phyloP scores from a whole-genome alignment of 2,888 invertebrate genomes.

The Perdita meconis region DNA sequence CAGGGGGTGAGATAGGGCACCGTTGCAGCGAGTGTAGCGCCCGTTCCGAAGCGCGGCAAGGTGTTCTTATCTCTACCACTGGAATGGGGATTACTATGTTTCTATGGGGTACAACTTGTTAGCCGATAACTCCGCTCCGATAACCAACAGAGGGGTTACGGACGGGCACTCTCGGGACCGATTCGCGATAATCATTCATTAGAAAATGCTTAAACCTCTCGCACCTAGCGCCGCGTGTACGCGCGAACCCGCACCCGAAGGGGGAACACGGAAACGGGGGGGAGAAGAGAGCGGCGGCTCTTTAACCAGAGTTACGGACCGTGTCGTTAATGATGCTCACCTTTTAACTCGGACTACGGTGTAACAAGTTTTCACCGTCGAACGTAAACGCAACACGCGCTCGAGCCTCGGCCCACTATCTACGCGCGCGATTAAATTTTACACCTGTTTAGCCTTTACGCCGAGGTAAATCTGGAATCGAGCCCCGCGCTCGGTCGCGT shows the following conservation, averaged over 20 bases:
- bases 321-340: conserved; percentile 56
- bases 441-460: conserved; percentile 47
- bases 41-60: conserved; percentile 41
- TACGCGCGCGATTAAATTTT: conserved; percentile 44
- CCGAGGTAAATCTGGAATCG: conserved; percentile 41
- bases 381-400: conserved; percentile 36
- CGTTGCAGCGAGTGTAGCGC: conserved; percentile 53
- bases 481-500: conserved; percentile 12
- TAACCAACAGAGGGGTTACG: conserved; percentile 63
- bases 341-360: conserved; percentile 33
- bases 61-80: conserved; percentile 65
- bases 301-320: conserved; percentile 47
- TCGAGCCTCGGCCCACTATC: background rate
- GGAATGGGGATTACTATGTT: conserved; percentile 68
- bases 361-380: conserved; percentile 47
- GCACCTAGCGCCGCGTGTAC: conserved; percentile 42
- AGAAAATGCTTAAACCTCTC: conserved; percentile 58
- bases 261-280: background rate
- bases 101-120: conserved; percentile 69
- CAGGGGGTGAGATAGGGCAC: conserved; percentile 63
- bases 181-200: conserved; percentile 69
- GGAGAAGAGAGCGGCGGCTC: background rate
- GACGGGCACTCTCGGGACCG: conserved; percentile 50
- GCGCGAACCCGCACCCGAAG: conserved; percentile 1
- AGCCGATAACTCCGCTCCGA: conserved; percentile 66